Percentiles rank a stretch among this genome's conserved stretches.
Evolutionary conservation across 2,888 invertebrate species (phyloP).

Genomic region (Oxycera nigricornis): DNA sequence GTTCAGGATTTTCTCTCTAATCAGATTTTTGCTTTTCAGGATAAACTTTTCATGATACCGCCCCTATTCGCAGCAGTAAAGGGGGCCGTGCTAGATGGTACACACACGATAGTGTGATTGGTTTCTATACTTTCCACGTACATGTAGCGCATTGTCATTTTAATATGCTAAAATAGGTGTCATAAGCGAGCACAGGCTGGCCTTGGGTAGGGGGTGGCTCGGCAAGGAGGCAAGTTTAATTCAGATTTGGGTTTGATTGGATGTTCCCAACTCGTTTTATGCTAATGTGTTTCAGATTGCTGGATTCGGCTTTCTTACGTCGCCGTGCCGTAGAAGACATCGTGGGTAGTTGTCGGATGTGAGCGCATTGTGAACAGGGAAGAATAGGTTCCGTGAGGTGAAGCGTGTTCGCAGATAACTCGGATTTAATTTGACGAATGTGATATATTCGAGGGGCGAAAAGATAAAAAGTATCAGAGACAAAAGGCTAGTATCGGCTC

Average conservation of each 20-base stretch:
- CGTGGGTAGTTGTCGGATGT: slow-evolving; percentile 19
- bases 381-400: neutral
- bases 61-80: slow-evolving; percentile 39
- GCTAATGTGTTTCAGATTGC: slow-evolving; percentile 36
- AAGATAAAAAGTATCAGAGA: no score
- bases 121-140: slow-evolving; percentile 42
- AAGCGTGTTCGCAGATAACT: slow-evolving; percentile 1
- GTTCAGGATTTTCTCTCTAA: slow-evolving; percentile 42
- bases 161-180: slow-evolving; percentile 37
- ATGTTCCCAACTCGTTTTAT: slow-evolving; percentile 35
- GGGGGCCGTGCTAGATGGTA: slow-evolving; percentile 45
- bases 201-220: neutral
- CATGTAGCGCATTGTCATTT: slow-evolving; percentile 41
- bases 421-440: slow-evolving; percentile 11
- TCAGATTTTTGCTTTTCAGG: slow-evolving; percentile 46
- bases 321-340: slow-evolving; percentile 7
- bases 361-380: neutral
- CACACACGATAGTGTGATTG: slow-evolving; percentile 47
- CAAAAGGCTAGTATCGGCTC: no score
- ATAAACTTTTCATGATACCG: slow-evolving; percentile 45
- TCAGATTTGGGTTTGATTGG: slow-evolving; percentile 38
- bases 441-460: no score
- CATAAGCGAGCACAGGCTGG: slow-evolving; percentile 32
- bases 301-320: slow-evolving; percentile 25
- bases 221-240: neutral